Evolutionary conservation across 2,888 invertebrate genomes (phyloP), one percentile per base, ranked within the genome.

Genomic region (Muschampia plurimacula): DNA sequence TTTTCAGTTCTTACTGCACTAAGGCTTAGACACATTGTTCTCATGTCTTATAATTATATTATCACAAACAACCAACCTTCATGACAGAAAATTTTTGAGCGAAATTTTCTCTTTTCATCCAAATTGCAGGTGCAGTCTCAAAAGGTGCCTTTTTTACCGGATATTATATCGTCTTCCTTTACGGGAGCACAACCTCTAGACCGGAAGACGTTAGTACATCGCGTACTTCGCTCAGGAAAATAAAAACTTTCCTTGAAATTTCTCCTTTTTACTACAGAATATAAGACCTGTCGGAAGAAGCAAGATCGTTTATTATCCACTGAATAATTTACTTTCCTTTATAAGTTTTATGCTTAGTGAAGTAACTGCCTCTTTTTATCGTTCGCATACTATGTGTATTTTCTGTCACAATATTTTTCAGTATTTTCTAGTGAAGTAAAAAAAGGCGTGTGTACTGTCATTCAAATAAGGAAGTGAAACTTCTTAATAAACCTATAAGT

Each of bases 91-190:
- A 28, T 15, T 63, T 41, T 12, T n/a, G 41, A 22, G 32, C 9
- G n/a, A 59, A 32, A 52, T 32, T 41, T 72, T 52, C 66, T 60
- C 52, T 12, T 62, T 67, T 62, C 71, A 71, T 49, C 67, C 72
- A 72, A 72, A 67, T 67, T 72, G 65, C 72, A 72, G 67, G 72
- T 72, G 67, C 62, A 72, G 62, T 52, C 67, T 67, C 67, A 67
- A 72, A 72, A 72, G 72, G 32, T 71, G 59, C 12, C 66, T 72
- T 57, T 67, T 63, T 67, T 44, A 39, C 72, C 67, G 67, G 67
- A 72, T 67, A 72, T 72, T 67, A 62, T 72, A 72, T 72, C 66
- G 71, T 60, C 60, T 15, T 63, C 69, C 60, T 69, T 36, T 41
- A 46, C 36, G 36, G 22, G 62, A 60, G 69, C n/a, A 64, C 65